phyloP scores from a whole-genome alignment of 2,113 vertebrate species.

The Eptesicus fuscus region DNA sequence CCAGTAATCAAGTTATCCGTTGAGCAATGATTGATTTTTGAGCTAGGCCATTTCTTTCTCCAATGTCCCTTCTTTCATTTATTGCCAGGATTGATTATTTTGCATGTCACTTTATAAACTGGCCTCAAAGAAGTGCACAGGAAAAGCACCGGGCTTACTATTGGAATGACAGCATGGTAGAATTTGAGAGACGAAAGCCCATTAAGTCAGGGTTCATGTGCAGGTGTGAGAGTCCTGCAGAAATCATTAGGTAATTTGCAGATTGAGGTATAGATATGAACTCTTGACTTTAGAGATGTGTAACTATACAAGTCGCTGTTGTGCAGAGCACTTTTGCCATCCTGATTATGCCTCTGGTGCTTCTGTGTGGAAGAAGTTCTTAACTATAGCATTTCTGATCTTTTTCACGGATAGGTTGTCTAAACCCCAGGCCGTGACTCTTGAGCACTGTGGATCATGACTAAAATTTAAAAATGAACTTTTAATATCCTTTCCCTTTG shows the following conservation, averaged over 20 bases:
- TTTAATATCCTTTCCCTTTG: slow-evolving; percentile 71
- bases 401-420: slow-evolving; percentile 28
- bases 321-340: accelerated
- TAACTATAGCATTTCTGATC: neutral
- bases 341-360: neutral
- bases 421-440: slow-evolving; percentile 49
- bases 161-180: neutral
- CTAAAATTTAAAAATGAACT: slow-evolving; percentile 59
- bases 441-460: slow-evolving; percentile 54
- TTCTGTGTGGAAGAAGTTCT: neutral
- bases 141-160: neutral
- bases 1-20: neutral
- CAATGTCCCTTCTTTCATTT: neutral
- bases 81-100: neutral
- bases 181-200: neutral
- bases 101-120: neutral
- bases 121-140: neutral
- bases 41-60: neutral
- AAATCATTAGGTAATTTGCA: neutral
- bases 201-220: no score
- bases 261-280: accelerated
- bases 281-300: accelerated
- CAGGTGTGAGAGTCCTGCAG: neutral
- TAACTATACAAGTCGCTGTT: accelerated
- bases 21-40: neutral